A percentile compares a stretch with the other conserved stretches of the same genome.
phyloP scores from a whole-genome alignment of 1,140 invertebrate species.

The Hylaeus anthracinus region DNA sequence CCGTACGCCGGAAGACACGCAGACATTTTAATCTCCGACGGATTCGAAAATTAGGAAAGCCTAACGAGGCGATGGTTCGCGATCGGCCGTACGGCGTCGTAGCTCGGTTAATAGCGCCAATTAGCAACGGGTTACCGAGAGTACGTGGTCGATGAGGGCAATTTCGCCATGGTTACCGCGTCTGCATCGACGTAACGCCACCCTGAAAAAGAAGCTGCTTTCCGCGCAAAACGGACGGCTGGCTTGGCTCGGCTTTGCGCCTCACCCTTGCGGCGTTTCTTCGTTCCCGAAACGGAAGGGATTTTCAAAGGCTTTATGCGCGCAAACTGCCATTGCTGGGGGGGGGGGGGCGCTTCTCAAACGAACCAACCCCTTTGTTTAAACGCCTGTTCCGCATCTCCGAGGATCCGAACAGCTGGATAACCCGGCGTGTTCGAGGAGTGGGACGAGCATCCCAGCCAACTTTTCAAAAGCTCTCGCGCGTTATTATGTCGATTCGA shows the following conservation, averaged over 20 bases:
- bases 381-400: constrained; percentile 37
- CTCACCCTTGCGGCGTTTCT: constrained; percentile 5
- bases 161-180: constrained; percentile 52
- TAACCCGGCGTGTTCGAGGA: background rate
- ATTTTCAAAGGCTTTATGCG: constrained; percentile 27
- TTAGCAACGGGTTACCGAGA: constrained; percentile 44
- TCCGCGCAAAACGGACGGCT: background rate
- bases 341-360: constrained; percentile 36
- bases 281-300: constrained; percentile 31
- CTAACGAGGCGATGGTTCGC: background rate
- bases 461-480: constrained; percentile 36
- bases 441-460: background rate
- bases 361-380: constrained; percentile 41
- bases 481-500: constrained; percentile 23
- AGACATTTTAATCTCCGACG: background rate
- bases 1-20: too few species aligned
- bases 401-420: constrained; percentile 33
- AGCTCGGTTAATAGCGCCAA: constrained; percentile 32
- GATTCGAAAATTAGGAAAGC: background rate
- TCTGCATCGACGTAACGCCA: constrained; percentile 40
- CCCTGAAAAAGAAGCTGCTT: constrained; percentile 9
- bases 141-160: constrained; percentile 41
- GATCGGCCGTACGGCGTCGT: background rate
- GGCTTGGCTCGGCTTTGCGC: too few species aligned
- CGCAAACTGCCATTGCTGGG: constrained; percentile 34